These are phyloP conservation scores for Heliconius hermathena DNA, from an alignment of 1,140 invertebrate species.

Conservation along the genomic window DNA sequence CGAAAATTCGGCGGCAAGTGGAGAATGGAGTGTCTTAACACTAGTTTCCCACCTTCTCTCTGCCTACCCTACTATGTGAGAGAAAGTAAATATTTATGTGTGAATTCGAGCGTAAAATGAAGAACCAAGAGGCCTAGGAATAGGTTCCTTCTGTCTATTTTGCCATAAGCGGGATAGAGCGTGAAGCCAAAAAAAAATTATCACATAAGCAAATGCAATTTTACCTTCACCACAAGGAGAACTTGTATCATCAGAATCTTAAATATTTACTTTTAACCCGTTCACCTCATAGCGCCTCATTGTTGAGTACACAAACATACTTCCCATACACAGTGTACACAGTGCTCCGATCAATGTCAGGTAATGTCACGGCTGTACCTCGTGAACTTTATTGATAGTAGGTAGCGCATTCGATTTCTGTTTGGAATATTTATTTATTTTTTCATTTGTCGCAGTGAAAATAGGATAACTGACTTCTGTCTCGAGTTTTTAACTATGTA, in stretches of 20 bases:
- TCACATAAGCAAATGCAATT: not conserved
- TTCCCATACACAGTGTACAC: not conserved
- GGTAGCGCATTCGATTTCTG: not conserved
- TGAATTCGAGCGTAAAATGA: too few relatives aligned
- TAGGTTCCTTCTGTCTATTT: not conserved
- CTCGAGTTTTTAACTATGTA: too few relatives aligned
- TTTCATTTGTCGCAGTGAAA: too few relatives aligned
- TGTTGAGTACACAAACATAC: not conserved
- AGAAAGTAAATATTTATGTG: too few relatives aligned
- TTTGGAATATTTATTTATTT: not conserved
- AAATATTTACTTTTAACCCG: conserved; percentile 8
- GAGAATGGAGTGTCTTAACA: too few relatives aligned
- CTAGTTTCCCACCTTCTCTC: too few relatives aligned
- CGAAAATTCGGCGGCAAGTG: too few relatives aligned
- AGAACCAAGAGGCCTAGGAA: not conserved
- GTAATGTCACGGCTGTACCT: not conserved
- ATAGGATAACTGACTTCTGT: too few relatives aligned
- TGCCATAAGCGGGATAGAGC: not conserved
- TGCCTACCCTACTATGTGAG: too few relatives aligned
- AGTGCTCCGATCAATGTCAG: not conserved
- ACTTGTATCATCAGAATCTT: not conserved
- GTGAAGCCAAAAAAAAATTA: not conserved
- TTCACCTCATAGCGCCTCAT: not conserved
- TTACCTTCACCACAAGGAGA: conserved; percentile 4
- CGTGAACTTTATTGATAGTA: not conserved